These are phyloP conservation scores for Eulimnadia texana DNA, from an alignment of 1,140 invertebrate species.

Conservation along the genomic window DNA sequence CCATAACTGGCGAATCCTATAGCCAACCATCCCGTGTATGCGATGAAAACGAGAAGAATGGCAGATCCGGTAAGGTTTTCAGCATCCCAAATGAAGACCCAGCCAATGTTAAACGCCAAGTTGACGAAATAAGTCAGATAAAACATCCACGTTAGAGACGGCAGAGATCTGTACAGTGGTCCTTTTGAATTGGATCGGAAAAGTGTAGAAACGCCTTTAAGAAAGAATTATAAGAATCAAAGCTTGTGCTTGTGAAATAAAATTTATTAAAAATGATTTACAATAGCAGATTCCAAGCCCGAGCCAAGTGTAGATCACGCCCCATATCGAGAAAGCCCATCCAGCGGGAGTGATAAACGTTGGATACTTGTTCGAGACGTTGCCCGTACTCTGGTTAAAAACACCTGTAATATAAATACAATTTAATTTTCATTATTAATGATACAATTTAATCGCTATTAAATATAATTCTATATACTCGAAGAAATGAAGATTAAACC, in stretches of 20 bases:
- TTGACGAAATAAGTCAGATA: constrained; percentile 1
- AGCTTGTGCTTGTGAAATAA: background rate
- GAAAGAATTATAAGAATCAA: background rate
- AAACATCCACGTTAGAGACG: constrained; percentile 4
- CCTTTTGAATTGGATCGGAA: constrained; percentile 7
- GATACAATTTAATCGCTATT: background rate
- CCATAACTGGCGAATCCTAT: constrained; percentile 4
- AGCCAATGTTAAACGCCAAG: constrained; percentile 3
- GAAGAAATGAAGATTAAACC: background rate
- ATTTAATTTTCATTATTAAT: background rate
- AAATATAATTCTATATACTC: background rate
- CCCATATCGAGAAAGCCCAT: constrained; percentile 11
- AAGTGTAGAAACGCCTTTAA: background rate
- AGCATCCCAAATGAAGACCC: constrained; percentile 11
- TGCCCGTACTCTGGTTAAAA: constrained; percentile 6
- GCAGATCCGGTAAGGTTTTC: constrained; percentile 2
- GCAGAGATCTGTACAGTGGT: background rate
- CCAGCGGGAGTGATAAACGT: constrained; percentile 8
- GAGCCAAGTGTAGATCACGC: constrained; percentile 12
- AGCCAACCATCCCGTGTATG: constrained; percentile 8
- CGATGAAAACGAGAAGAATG: constrained; percentile 10
- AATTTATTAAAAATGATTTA: background rate
- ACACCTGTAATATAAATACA: background rate
- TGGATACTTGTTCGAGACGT: constrained; percentile 7
- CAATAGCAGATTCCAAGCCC: constrained; percentile 6